Evolutionary conservation across 1,140 invertebrate species (phyloP).

Genomic region (Ceratina japonica): DNA sequence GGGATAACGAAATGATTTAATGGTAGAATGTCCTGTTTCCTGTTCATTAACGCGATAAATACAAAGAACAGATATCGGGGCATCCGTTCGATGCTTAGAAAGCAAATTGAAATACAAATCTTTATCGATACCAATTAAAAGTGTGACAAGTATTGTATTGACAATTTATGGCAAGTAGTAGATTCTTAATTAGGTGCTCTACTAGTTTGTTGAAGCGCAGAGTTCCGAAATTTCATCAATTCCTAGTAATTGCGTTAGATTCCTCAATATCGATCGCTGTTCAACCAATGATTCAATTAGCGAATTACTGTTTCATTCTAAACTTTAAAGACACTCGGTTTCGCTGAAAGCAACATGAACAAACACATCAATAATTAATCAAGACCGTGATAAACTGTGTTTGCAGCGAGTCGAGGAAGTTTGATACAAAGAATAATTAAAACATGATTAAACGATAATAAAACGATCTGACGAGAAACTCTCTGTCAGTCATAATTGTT

Average conservation of each 20-base stretch:
- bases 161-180: too few relatives aligned
- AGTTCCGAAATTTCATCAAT: not conserved
- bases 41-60: conserved; percentile 13
- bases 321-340: not conserved
- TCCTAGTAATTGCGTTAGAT: conserved; percentile 13
- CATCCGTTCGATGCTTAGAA: not conserved
- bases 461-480: not conserved
- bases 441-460: not conserved
- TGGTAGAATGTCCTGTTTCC: not conserved
- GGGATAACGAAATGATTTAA: not conserved
- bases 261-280: not conserved
- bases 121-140: not conserved
- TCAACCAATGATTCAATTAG: conserved; percentile 9
- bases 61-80: not conserved
- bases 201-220: too few relatives aligned
- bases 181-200: too few relatives aligned
- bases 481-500: not conserved
- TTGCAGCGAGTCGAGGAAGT: not conserved
- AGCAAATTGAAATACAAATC: not conserved
- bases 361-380: not conserved
- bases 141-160: too few relatives aligned
- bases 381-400: too few relatives aligned
- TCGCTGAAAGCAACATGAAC: not conserved
- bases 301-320: not conserved
- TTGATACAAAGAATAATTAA: not conserved